Evolutionary conservation across 2,888 invertebrate genomes (phyloP).

Genomic region (Drosophila neotestacea): DNA sequence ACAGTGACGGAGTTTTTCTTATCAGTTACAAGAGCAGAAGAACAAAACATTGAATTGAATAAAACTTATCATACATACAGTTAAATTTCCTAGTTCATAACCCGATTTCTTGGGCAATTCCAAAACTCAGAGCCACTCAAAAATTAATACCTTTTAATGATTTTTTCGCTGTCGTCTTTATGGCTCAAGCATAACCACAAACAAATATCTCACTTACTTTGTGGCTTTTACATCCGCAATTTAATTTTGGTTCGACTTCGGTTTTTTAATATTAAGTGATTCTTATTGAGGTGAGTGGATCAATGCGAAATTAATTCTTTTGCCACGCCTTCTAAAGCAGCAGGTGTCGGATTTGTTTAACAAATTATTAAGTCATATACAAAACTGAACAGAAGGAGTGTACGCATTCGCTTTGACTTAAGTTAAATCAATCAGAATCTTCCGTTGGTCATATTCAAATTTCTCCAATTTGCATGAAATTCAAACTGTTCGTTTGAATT

Average conservation of each 20-base stretch:
- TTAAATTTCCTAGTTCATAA: constrained; percentile 8
- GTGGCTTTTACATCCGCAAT: constrained; percentile 24
- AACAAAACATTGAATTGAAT: constrained; percentile 6
- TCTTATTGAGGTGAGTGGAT: constrained; percentile 13
- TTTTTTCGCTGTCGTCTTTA: constrained; percentile 4
- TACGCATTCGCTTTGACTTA: neutral
- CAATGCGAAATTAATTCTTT: constrained; percentile 17
- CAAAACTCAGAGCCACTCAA: neutral
- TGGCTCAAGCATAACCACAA: neutral
- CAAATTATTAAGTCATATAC: constrained; percentile 6
- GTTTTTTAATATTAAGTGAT: neutral
- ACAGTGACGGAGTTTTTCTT: constrained; percentile 9
- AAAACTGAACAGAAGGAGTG: neutral
- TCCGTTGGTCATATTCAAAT: constrained; percentile 22
- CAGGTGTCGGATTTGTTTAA: neutral
- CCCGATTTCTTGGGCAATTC: constrained; percentile 8
- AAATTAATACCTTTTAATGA: constrained; percentile 1
- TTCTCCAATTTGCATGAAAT: constrained; percentile 49
- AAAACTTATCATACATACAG: constrained; percentile 9
- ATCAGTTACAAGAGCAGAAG: constrained; percentile 26
- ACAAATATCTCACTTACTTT: neutral
- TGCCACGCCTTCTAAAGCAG: constrained; percentile 1
- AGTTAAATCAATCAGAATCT: neutral
- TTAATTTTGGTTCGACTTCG: constrained; percentile 12
- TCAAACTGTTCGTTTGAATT: constrained; percentile 4